Evolutionary conservation across 2,797 vertebrate genomes (phyloP).

Genomic region (Peromyscus aztecus): DNA sequence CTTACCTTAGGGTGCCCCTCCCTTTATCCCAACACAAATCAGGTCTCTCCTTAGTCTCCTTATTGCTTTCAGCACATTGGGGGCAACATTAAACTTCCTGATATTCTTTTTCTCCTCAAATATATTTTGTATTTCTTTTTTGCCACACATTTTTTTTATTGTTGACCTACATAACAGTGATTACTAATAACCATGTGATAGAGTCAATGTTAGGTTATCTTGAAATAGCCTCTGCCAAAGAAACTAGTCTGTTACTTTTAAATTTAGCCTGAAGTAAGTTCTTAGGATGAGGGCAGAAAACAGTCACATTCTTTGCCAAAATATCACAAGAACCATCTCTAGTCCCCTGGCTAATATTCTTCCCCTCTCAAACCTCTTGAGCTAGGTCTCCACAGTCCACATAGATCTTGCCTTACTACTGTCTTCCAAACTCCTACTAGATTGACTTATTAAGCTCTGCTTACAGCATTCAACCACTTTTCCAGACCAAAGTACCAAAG

Average conservation of each 20-base stretch:
- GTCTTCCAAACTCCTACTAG: not conserved
- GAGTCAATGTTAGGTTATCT: not conserved
- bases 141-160: not conserved
- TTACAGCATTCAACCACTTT: not conserved
- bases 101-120: not conserved
- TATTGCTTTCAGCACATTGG: too few relatives aligned
- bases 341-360: not conserved
- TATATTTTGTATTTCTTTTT: not conserved
- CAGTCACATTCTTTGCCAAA: not conserved
- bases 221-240: not conserved
- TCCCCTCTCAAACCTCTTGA: not conserved
- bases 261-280: not conserved
- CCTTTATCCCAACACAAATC: not conserved
- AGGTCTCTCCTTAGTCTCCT: not conserved
- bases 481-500: not conserved
- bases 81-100: not conserved
- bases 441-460: not conserved
- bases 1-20: not conserved
- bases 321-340: not conserved
- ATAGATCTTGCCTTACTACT: not conserved
- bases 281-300: not conserved
- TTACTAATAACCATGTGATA: not conserved
- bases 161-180: not conserved
- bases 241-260: not conserved
- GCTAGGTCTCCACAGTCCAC: too few relatives aligned